Evolutionary conservation across 2,888 invertebrate genomes (phyloP), one percentile per base, ranked within the genome.

Genomic region (Pollenia griseotomentosa): DNA sequence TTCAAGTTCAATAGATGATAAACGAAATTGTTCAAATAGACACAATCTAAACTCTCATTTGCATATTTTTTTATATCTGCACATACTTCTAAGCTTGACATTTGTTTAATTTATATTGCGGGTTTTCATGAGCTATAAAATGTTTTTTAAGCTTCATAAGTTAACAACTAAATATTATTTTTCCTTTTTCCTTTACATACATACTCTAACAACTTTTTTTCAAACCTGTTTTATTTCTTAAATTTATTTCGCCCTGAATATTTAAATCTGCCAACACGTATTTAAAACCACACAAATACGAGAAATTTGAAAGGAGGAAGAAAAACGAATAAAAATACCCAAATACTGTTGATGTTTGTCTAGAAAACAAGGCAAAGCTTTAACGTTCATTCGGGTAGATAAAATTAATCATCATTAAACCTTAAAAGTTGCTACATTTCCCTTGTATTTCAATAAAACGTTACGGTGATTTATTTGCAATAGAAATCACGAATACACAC

Each of bases 331-430:
- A 33, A 8, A 40, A 53, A n/a, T 51, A 59, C 5, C 5, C 7
- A 59, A 59, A 59, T 3, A 33, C 6, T 33, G 14, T 59, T 12
- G 42, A 19, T 33, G 33, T 16, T 40, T 51, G 14, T 44, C 19
- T 44, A 19, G 65, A 51, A 75, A 51, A 48, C 42, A 65, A 23
- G 11, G 12, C 2, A 55, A 55, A 55, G 33, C 33, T 4, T 33
- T 33, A 23, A 57, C 11, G 57, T 23, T 57, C n/a, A 0, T 53
- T 9, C 14, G 23, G 23, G 23, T 61, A 14, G 53, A 11, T 61
- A 70, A 79, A 61, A 51, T 70, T 70, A 51, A 70, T 70, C 79
- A 79, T 61, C 42, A 61, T 70, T 53, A 79, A 61, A 70, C 70
- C 70, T n/a, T n/a, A 79, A 79, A 79, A 70, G 61, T 70, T 61